These are phyloP conservation scores for Pocillopora grandis DNA, from an alignment of 92 coral and sea anemone species.

Conservation along the genomic window DNA sequence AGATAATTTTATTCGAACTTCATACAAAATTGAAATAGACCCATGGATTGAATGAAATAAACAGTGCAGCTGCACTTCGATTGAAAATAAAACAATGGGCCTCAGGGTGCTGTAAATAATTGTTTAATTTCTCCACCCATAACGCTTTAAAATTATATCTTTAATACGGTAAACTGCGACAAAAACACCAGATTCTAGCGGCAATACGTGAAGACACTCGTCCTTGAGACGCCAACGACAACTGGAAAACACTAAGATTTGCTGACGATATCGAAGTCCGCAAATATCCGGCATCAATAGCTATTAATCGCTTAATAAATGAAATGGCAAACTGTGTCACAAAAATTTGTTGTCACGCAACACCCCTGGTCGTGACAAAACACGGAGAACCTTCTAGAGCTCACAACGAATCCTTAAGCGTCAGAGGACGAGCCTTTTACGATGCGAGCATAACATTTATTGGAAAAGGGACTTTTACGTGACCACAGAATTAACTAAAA, in stretches of 20 bases:
- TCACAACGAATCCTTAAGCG: neutral
- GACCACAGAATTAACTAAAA: neutral
- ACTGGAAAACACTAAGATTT: neutral
- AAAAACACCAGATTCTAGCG: neutral
- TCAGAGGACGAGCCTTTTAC: neutral
- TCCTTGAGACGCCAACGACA: neutral
- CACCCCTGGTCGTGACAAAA: neutral
- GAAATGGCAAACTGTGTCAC: too few species aligned
- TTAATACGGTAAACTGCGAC: neutral
- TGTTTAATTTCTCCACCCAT: neutral
- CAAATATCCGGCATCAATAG: too few species aligned
- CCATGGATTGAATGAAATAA: constrained; percentile 21
- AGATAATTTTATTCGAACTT: constrained; percentile 34
- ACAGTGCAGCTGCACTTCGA: constrained; percentile 20
- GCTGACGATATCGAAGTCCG: neutral
- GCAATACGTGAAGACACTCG: neutral
- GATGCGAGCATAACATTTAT: neutral
- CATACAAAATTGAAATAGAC: constrained; percentile 35
- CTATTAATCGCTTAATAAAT: too few species aligned
- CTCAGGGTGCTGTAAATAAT: neutral
- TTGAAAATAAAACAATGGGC: neutral
- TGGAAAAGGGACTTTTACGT: neutral
- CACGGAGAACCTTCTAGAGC: neutral
- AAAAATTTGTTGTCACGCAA: neutral
- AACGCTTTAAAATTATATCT: neutral